Percentiles rank a stretch among this genome's conserved stretches.
Conservation (phyloP, 2,888 invertebrate species). For the Gnatocerus cornutus region DNA sequence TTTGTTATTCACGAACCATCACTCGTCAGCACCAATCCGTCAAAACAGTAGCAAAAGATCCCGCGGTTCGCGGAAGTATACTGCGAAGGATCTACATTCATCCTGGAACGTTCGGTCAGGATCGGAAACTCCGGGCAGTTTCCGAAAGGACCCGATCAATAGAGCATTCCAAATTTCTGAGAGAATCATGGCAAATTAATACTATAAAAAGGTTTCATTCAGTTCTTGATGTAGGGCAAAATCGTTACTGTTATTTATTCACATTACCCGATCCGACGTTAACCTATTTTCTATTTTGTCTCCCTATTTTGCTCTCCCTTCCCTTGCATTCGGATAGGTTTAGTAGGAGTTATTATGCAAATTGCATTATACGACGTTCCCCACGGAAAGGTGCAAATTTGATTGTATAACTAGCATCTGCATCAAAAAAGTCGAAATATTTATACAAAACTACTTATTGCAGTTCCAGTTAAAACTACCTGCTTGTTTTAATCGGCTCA, state of each 20-base stretch:
- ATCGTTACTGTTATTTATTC: constrained; percentile 22
- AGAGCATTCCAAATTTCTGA: constrained; percentile 53
- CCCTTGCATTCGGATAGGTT: constrained; percentile 1
- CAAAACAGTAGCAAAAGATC: constrained; percentile 15
- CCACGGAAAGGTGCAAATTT: background rate
- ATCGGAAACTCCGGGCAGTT: constrained; percentile 63
- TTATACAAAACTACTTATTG: no score
- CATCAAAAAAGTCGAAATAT: no score
- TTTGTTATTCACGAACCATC: constrained; percentile 17
- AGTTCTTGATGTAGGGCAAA: constrained; percentile 6
- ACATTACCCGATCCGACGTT: constrained; percentile 21
- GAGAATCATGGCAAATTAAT: constrained; percentile 50
- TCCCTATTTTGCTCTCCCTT: background rate
- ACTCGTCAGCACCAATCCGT: constrained; percentile 25
- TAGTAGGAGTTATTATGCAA: constrained; percentile 18
- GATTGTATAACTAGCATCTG: no score
- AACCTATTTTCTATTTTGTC: constrained; percentile 29
- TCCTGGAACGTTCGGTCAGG: constrained; percentile 57
- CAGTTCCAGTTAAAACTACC: background rate
- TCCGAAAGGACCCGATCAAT: constrained; percentile 68
- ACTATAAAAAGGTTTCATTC: constrained; percentile 23
- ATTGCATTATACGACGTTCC: constrained; percentile 15
- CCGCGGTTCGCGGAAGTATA: constrained; percentile 34
- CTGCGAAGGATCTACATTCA: constrained; percentile 44
- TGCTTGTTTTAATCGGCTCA: constrained; percentile 4